Evolutionary conservation across 2,888 invertebrate species (phyloP).

Genomic region (Rhimphoctona megacephalus): DNA sequence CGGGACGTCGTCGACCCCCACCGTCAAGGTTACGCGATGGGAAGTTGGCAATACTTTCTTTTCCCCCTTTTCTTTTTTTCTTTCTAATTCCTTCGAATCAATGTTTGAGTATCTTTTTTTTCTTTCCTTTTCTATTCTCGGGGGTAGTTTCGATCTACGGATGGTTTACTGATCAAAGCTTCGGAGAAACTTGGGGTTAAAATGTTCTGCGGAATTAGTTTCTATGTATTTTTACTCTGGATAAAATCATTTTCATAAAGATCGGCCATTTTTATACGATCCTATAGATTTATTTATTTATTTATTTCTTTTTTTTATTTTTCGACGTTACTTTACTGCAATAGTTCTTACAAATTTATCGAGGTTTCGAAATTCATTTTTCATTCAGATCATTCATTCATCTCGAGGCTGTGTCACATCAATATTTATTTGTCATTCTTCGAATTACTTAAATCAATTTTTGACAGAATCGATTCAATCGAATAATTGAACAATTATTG

Average conservation of each 20-base stretch:
- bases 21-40: constrained; percentile 44
- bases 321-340: neutral
- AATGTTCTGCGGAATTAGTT: neutral
- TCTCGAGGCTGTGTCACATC: neutral
- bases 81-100: constrained; percentile 14
- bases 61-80: constrained; percentile 21
- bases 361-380: neutral
- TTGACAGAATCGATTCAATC: too few species aligned
- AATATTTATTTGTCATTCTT: neutral
- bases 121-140: neutral
- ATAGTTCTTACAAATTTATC: neutral
- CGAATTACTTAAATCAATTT: neutral
- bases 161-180: neutral
- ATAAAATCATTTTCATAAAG: neutral
- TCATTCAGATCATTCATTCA: neutral
- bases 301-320: neutral
- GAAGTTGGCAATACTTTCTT: constrained; percentile 33
- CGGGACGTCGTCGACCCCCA: constrained; percentile 39
- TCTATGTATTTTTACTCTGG: neutral
- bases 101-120: constrained; percentile 2
- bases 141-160: neutral
- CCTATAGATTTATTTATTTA: neutral
- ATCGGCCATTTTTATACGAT: neutral
- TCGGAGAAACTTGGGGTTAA: neutral
- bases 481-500: too few species aligned